These are phyloP conservation scores for Scylla paramamosain DNA, from an alignment of 1,140 invertebrate species.

Conservation along the genomic window DNA sequence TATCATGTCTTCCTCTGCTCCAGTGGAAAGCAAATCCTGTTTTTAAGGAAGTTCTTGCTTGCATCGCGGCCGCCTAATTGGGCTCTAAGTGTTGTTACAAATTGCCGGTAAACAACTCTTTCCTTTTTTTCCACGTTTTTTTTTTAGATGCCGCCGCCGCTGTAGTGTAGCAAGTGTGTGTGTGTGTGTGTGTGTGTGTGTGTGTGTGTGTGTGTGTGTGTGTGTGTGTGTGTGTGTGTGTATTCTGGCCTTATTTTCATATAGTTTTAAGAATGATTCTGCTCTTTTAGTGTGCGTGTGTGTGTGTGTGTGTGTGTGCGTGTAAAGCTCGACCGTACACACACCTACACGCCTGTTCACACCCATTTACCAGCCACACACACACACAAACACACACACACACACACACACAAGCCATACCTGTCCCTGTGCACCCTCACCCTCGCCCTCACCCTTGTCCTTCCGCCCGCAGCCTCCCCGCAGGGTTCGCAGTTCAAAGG, in stretches of 20 bases:
- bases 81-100: conserved; percentile 25
- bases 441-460: not conserved
- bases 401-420: not conserved
- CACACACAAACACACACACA: not conserved
- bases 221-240: too few species aligned
- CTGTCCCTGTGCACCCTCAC: not conserved
- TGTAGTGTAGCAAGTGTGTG: not conserved
- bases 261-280: too few species aligned
- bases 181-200: not conserved
- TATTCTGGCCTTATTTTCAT: too few species aligned
- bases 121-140: not conserved
- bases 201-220: too few species aligned
- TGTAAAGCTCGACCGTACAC: not conserved
- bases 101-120: conserved; percentile 6
- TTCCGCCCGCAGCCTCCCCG: not conserved
- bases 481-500: not conserved
- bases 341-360: not conserved
- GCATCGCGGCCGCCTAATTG: not conserved
- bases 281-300: too few species aligned
- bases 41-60: conserved; percentile 16
- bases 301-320: too few species aligned
- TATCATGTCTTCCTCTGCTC: not conserved
- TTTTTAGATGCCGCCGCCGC: too few species aligned
- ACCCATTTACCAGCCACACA: not conserved
- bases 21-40: not conserved